Evolutionary conservation across 2,797 vertebrate species (phyloP).

Genomic region (Lacerta viridis): DNA sequence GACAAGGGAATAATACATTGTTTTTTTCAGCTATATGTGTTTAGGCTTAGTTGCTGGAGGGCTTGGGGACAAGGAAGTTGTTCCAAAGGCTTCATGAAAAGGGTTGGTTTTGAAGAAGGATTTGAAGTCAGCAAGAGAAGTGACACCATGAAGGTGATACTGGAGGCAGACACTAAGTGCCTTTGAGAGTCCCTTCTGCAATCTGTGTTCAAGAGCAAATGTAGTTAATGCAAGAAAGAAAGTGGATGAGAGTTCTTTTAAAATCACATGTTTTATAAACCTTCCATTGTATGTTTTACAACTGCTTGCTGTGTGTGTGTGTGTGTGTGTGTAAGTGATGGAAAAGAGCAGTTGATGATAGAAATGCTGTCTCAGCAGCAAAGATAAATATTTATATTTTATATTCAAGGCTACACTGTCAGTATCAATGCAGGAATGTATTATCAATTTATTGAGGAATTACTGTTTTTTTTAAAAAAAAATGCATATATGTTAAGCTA

Average conservation of each 20-base stretch:
- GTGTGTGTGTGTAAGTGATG: constrained; percentile 8
- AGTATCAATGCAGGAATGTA: constrained; percentile 19
- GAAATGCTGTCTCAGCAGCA: constrained; percentile 15
- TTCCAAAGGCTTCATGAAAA: background rate
- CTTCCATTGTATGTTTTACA: background rate
- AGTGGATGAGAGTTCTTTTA: background rate
- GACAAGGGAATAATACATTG: background rate
- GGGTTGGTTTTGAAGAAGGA: background rate
- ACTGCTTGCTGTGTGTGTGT: background rate
- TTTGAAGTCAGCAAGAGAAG: background rate
- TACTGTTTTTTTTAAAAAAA: constrained; percentile 18
- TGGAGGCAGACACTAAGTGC: background rate
- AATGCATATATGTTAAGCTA: constrained; percentile 17
- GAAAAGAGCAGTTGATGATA: constrained; percentile 27
- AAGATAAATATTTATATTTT: constrained; percentile 53
- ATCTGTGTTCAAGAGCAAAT: background rate
- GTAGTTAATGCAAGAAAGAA: background rate
- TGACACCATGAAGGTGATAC: background rate
- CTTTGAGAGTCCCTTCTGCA: background rate
- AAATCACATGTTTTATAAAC: background rate
- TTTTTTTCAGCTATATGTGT: background rate
- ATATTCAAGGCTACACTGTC: background rate
- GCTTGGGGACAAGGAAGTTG: background rate
- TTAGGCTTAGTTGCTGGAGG: background rate
- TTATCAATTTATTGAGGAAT: constrained; percentile 39